Percentiles rank a stretch among this genome's conserved stretches.
phyloP scores from a whole-genome alignment of 2,113 vertebrate genomes.

The Cacatua alba region DNA sequence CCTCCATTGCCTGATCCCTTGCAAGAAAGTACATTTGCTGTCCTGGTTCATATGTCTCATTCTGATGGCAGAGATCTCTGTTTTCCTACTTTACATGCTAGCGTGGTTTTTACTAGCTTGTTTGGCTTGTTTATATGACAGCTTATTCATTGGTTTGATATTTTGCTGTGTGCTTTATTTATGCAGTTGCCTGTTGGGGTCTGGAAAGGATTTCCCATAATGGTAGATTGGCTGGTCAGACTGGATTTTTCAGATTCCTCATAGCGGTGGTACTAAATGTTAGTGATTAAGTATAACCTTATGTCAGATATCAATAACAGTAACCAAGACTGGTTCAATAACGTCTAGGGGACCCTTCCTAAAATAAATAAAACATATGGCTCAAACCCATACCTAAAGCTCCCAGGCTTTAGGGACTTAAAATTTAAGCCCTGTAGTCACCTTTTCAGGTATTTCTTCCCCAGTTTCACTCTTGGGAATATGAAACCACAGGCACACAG shows the following conservation, averaged over 20 bases:
- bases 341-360: conserved; percentile 59
- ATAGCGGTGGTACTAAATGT: conserved; percentile 58
- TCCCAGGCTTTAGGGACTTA: conserved; percentile 66
- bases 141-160: conserved; percentile 48
- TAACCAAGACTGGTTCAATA: conserved; percentile 68
- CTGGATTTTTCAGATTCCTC: conserved; percentile 64
- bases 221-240: conserved; percentile 51
- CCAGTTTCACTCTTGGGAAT: conserved; percentile 53
- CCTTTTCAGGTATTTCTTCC: conserved; percentile 68
- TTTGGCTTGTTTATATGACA: conserved; percentile 49
- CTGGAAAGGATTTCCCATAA: conserved; percentile 55
- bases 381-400: conserved; percentile 57
- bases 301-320: conserved; percentile 70
- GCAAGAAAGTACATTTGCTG: neutral
- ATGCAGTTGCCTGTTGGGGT: conserved; percentile 48
- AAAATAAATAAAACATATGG: conserved; percentile 72
- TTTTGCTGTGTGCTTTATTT: conserved; percentile 61
- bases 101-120: conserved; percentile 33
- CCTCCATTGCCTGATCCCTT: neutral
- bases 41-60: neutral
- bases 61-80: neutral
- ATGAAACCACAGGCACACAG: conserved; percentile 51
- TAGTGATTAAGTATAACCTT: conserved; percentile 67
- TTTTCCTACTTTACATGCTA: conserved; percentile 30
- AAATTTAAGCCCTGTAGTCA: conserved; percentile 65